Conservation (phyloP, 2,113 vertebrate genomes). For the Guaruba guarouba region DNA sequence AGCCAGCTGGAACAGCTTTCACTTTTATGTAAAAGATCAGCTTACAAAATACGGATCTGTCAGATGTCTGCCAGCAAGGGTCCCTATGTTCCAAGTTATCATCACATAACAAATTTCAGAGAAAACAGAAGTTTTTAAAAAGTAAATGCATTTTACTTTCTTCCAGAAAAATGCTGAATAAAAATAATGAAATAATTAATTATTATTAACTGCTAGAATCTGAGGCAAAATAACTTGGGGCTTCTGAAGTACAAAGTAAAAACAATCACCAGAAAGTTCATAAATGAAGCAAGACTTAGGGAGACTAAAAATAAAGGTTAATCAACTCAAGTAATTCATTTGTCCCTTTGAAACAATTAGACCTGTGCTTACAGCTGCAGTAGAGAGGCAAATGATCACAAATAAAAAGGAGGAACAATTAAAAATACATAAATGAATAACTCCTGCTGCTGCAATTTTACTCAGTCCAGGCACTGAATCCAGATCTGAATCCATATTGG, state of each 20-base stretch:
- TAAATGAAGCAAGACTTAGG: background rate
- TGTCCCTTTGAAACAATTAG: background rate
- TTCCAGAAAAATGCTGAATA: background rate
- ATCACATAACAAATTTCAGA: background rate
- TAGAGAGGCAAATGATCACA: background rate
- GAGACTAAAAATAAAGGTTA: background rate
- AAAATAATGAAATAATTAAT: background rate
- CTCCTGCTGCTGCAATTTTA: background rate
- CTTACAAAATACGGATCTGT: conserved; percentile 33
- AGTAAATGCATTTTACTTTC: background rate
- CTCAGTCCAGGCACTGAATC: background rate
- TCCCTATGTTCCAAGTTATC: background rate
- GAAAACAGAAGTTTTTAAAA: background rate
- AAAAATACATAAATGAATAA: background rate
- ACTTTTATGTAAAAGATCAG: background rate
- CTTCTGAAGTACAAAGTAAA: background rate
- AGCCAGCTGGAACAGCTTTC: conserved; percentile 6
- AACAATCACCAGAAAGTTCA: background rate
- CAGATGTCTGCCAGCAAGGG: background rate
- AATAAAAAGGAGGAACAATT: background rate
- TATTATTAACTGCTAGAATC: background rate
- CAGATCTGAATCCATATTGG: background rate
- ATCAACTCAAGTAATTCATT: background rate
- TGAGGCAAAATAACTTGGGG: background rate
- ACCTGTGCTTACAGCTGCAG: background rate